Evolutionary conservation across 1,140 invertebrate species (phyloP), one percentile per base, ranked within the genome.

Genomic region (Acromyrmex heyeri): DNA sequence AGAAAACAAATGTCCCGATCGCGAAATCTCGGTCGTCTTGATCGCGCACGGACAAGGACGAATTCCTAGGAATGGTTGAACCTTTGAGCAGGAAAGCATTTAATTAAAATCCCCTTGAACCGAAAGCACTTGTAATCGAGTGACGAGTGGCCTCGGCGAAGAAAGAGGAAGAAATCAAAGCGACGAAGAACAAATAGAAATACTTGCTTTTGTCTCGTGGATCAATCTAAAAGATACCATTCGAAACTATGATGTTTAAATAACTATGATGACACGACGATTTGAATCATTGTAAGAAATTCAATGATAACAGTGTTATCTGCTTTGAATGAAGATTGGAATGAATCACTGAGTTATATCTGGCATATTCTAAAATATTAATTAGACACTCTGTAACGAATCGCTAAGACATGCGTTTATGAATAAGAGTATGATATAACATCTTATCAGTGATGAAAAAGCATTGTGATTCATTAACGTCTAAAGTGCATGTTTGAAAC

Each of bases 81-180:
- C 77, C 78, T 88, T 75, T 64, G 73, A 78, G 57, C 61, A 67
- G 77, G 48, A 44, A 61, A 88, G 89, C 64, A 86, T 90, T 91
- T 90, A 91, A 91, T 91, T 91, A 90, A 88, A 91, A 86, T 91
- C 86, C 81, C 27, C 86, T 90, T 79, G 88, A 91, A 88, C 14
- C 62, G 61, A 82, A 81, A 82, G 65, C 76, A 85, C 86, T 83
- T 76, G 88, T 76, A 86, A 82, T 76, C 86, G 87, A 88, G 87
- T 79, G 88, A 79, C 67, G 88, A 90, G 85, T 78, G 73, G 61
- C 61, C 38, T 50, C 50, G 82, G 4, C 10, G 30, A 27, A 50
- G 34, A 59, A 59, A 48, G 16, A 62, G 6, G 44, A 82, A 44
- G 57, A 55, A 73, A 30, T 34, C 62, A 57, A 62, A 48, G 70